Percentiles rank a stretch among this genome's conserved stretches.
These are phyloP conservation scores for Mobula hypostoma DNA, from an alignment of 2,113 vertebrate species.

Conservation along the genomic window DNA sequence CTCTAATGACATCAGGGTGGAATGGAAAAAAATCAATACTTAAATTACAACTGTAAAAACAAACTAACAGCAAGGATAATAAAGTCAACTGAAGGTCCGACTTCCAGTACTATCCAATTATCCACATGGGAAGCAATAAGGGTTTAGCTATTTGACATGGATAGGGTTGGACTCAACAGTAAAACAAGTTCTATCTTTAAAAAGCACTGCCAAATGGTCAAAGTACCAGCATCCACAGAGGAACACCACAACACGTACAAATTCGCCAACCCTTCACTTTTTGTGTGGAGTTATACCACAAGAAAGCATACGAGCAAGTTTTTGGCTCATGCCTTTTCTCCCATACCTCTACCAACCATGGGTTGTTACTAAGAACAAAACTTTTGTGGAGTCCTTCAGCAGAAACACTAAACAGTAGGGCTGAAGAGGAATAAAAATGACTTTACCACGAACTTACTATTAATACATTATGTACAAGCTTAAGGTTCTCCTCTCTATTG, in stretches of 20 bases:
- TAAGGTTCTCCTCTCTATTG: background rate
- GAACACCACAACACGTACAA: background rate
- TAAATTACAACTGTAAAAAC: background rate
- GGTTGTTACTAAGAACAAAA: background rate
- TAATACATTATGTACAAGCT: background rate
- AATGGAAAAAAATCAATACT: background rate
- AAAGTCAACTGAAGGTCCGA: background rate
- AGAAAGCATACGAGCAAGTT: background rate
- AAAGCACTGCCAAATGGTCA: background rate
- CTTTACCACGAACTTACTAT: background rate
- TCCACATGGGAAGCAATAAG: background rate
- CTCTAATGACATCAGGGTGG: background rate
- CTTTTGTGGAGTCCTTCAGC: background rate
- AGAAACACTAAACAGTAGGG: background rate
- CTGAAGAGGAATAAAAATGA: background rate
- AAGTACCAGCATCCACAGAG: background rate
- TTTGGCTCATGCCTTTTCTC: background rate
- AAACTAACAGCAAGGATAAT: background rate
- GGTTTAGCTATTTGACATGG: background rate
- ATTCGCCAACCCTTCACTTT: background rate
- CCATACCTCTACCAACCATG: background rate
- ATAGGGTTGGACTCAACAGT: background rate
- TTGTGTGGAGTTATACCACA: background rate
- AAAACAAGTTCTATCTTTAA: background rate
- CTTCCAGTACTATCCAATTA: background rate